Percentiles rank a stretch among this genome's conserved stretches.
phyloP scores from a whole-genome alignment of 2,797 vertebrate species.

The Phoebastria nigripes region DNA sequence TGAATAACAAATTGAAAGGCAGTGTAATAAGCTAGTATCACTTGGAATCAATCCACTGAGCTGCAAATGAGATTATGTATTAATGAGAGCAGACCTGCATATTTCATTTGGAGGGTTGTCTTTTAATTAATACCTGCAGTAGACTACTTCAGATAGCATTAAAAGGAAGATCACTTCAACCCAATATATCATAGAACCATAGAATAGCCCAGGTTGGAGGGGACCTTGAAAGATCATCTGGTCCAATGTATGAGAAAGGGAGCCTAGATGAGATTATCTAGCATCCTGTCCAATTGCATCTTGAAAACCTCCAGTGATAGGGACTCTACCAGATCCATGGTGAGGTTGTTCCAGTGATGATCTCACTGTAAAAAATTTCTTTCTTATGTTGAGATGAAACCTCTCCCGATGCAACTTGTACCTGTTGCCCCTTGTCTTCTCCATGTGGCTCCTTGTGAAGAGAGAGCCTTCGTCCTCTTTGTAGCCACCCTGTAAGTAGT shows the following conservation, averaged over 20 bases:
- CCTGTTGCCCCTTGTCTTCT: not conserved
- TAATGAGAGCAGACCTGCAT: not conserved
- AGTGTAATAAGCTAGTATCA: not conserved
- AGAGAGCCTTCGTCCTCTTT: not conserved
- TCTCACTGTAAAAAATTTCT: not conserved
- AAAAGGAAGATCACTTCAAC: not conserved
- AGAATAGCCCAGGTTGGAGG: not conserved
- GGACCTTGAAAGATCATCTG: not conserved
- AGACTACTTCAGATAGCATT: not conserved
- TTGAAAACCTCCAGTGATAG: not conserved
- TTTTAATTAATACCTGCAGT: not conserved
- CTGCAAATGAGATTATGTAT: not conserved
- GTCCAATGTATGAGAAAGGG: accelerated
- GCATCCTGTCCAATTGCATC: not conserved
- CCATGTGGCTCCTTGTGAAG: not conserved
- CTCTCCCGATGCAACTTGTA: not conserved
- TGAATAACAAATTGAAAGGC: conserved; percentile 1
- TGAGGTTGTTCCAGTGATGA: not conserved
- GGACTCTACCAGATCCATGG: not conserved
- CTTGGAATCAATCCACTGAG: not conserved
- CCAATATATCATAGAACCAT: not conserved
- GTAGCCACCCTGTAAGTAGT: not conserved
- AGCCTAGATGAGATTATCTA: not conserved
- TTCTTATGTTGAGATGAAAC: not conserved
- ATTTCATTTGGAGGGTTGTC: not conserved